These are phyloP conservation scores for Conger conger DNA, from an alignment of 2,113 vertebrate species.

Conservation along the genomic window DNA sequence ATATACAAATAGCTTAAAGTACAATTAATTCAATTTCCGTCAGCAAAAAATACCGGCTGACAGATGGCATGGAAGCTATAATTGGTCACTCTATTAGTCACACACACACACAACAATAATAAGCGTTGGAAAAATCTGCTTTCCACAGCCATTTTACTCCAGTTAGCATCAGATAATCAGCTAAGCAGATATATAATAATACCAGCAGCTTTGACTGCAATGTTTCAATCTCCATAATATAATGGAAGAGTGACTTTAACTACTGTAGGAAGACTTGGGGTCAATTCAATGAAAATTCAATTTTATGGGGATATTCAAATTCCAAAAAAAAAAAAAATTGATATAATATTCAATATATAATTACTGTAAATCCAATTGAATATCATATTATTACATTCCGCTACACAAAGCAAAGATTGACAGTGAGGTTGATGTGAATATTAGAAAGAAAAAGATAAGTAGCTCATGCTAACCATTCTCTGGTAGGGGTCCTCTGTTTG, in stretches of 20 bases:
- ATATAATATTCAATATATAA: too few species aligned
- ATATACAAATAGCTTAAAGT: background rate
- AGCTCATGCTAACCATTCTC: constrained; percentile 73
- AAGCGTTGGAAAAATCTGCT: background rate
- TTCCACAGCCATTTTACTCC: background rate
- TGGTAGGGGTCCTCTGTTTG: constrained; percentile 74
- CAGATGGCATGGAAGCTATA: background rate
- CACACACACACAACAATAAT: background rate
- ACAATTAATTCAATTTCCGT: background rate
- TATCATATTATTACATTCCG: too few species aligned
- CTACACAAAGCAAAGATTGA: too few species aligned
- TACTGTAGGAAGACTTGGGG: too few species aligned
- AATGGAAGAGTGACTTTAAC: too few species aligned
- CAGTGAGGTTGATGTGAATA: too few species aligned
- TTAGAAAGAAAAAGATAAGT: too few species aligned
- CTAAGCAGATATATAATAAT: background rate
- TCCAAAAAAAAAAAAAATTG: too few species aligned
- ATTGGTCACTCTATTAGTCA: background rate
- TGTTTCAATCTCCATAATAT: too few species aligned
- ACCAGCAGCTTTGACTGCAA: background rate
- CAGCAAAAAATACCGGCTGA: background rate
- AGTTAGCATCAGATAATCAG: background rate
- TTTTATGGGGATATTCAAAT: too few species aligned
- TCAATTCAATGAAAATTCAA: too few species aligned
- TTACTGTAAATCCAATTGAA: too few species aligned